Conservation (phyloP, 2,797 vertebrate genomes). For the Peromyscus attwateri region DNA sequence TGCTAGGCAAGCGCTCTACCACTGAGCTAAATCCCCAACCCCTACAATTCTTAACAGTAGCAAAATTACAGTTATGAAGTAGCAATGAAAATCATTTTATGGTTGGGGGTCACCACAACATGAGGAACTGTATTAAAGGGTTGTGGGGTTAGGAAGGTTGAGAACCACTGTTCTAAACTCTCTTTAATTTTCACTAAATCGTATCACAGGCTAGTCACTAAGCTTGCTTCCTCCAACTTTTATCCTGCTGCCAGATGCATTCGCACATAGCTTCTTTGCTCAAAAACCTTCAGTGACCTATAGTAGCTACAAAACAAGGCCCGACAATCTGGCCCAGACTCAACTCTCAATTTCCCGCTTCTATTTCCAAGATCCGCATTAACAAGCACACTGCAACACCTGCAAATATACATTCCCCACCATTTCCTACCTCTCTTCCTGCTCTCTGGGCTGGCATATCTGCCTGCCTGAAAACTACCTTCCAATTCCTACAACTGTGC, state of each 20-base stretch:
- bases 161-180: background rate
- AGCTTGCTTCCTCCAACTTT: background rate
- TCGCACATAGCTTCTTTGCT: background rate
- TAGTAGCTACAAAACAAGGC: background rate
- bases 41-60: no score
- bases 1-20: no score
- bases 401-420: background rate
- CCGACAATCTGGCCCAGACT: background rate
- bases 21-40: no score
- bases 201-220: background rate
- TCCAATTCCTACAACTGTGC: background rate
- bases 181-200: background rate
- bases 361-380: background rate
- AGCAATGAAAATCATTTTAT: no score
- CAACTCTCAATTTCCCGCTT: background rate
- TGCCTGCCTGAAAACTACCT: background rate
- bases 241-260: background rate
- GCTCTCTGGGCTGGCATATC: background rate
- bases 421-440: background rate
- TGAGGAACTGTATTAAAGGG: no score
- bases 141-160: no score
- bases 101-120: no score
- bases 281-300: background rate
- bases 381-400: background rate
- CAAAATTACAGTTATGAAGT: no score